Base-by-base conservation (phyloP, 2,888 invertebrate genomes). In the Resseliella maxima region DNA sequence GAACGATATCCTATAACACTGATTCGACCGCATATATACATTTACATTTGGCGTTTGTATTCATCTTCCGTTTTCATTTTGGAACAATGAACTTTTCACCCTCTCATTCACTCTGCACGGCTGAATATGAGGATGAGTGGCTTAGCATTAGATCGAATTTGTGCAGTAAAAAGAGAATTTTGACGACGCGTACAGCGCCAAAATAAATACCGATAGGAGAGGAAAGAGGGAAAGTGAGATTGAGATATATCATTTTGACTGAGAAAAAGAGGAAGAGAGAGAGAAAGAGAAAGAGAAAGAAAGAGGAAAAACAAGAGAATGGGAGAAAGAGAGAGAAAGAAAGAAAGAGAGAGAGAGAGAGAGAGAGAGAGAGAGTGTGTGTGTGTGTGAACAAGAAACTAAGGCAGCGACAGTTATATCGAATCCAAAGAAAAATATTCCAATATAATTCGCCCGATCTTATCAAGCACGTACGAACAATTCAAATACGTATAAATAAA, bases 391-490 rank as follows among this genome's bases (percentile, higher is more conserved):
- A 24, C n/a, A 24, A 59, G 59, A 72, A 15, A 72, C 31, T 2
- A 31, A 31, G 31, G 31, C 15, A 72, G 18, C 31, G 27, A 72
- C 72, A 12, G 31, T 0, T 15, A 2, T 12, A 0, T 72, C 15
- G 35, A 35, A 15, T 31, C 35, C 5, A 31, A 27, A 31, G 31
- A 72, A 72, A 72, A 72, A 72, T 72, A 72, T 72, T 72, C 31
- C 6, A 24, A 59, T 24, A 59, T 59, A 59, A 59, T 59, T 59
- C 59, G 72, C 31, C 5, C 72, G 72, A 72, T 72, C 31, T 72
- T 72, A 72, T 72, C 72, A 72, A 72, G 72, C 72, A 72, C 72
- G 72, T 72, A 72, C 72, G 72, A 72, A 72, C 72, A 72, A 72
- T 72, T 72, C 72, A 72, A 72, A 72, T 72, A 72, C 72, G 31